phyloP scores from a whole-genome alignment of 2,888 invertebrate species.

The Amiota communis region DNA sequence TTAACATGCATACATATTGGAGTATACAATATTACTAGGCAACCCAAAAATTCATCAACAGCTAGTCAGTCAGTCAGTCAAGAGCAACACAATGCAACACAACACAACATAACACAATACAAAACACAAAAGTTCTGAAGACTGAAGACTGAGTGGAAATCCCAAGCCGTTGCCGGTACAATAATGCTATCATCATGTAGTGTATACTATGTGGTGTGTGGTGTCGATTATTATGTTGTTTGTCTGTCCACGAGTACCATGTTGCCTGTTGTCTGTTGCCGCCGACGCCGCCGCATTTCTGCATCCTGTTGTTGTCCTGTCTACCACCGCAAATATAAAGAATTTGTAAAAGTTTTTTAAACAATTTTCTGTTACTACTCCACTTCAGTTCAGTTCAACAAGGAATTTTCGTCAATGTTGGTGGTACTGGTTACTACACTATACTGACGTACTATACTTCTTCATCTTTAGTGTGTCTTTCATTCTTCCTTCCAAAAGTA shows the following conservation, averaged over 20 bases:
- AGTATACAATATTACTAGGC: not conserved
- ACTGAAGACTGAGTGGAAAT: too few relatives aligned
- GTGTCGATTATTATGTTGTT: slow-evolving; percentile 62
- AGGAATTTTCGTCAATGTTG: not conserved
- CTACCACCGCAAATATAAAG: slow-evolving; percentile 54
- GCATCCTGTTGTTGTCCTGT: slow-evolving; percentile 45
- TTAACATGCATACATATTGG: too few relatives aligned
- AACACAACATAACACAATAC: not conserved
- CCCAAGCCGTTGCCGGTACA: too few relatives aligned
- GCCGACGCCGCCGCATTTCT: slow-evolving; percentile 50
- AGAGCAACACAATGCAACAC: not conserved
- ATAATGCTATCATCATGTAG: not conserved
- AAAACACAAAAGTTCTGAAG: not conserved
- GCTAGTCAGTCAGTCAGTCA: not conserved
- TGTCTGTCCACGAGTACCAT: slow-evolving; percentile 35
- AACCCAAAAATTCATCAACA: slow-evolving; percentile 29
- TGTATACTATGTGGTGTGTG: slow-evolving; percentile 44
- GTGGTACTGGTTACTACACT: slow-evolving; percentile 10
- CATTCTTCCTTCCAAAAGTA: slow-evolving; percentile 58
- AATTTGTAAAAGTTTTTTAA: slow-evolving; percentile 61
- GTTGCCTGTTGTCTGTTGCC: slow-evolving; percentile 53
- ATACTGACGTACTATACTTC: slow-evolving; percentile 9
- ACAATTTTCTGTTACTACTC: slow-evolving; percentile 60
- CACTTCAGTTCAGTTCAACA: slow-evolving; percentile 55
- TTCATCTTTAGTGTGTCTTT: slow-evolving; percentile 32